These are phyloP conservation scores for Dicranocentrus wangi DNA, from an alignment of 2,888 invertebrate species.

Conservation along the genomic window DNA sequence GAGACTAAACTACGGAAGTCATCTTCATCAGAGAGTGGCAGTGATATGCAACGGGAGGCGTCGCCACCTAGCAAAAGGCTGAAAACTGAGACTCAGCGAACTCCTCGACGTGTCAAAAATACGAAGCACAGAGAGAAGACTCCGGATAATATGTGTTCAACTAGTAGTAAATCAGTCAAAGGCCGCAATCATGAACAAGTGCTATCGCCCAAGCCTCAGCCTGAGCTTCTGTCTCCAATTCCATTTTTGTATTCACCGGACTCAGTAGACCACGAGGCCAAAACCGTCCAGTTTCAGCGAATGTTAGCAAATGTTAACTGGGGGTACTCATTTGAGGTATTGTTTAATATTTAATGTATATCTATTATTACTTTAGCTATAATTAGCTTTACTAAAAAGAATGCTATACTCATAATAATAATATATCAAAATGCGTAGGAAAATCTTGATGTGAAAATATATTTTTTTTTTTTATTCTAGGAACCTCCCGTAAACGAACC, in stretches of 20 bases:
- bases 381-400: too few relatives aligned
- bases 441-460: not conserved
- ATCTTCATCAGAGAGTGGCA: slow-evolving; percentile 65
- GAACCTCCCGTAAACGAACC: slow-evolving; percentile 82
- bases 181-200: slow-evolving; percentile 45
- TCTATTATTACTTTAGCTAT: too few relatives aligned
- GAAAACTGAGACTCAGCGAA: slow-evolving; percentile 25
- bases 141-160: slow-evolving; percentile 36
- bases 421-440: too few relatives aligned
- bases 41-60: slow-evolving; percentile 44
- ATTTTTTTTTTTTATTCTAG: slow-evolving; percentile 45
- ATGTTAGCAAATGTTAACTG: slow-evolving; percentile 66
- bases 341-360: too few relatives aligned
- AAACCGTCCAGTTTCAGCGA: slow-evolving; percentile 70
- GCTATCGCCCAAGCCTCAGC: slow-evolving; percentile 51
- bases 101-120: slow-evolving; percentile 35
- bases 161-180: slow-evolving; percentile 44
- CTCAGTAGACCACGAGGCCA: slow-evolving; percentile 54
- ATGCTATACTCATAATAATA: too few relatives aligned
- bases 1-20: slow-evolving; percentile 69
- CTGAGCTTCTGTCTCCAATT: slow-evolving; percentile 61
- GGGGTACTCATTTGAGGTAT: slow-evolving; percentile 72
- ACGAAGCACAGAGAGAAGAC: slow-evolving; percentile 37
- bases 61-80: slow-evolving; percentile 52
- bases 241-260: slow-evolving; percentile 57